Evolutionary conservation across 2,113 vertebrate species (phyloP).

Genomic region (Carassius carassius): DNA sequence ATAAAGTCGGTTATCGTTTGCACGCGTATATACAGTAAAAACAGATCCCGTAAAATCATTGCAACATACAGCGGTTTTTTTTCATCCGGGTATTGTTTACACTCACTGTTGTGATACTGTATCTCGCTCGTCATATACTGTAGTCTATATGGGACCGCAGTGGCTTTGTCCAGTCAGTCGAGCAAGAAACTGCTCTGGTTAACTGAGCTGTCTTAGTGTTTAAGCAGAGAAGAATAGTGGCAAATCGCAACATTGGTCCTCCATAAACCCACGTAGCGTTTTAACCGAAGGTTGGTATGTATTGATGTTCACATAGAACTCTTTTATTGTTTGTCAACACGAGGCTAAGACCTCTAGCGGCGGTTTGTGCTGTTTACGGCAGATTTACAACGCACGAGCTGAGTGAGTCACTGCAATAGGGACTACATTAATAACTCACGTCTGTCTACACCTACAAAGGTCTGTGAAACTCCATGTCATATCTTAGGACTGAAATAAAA

Average conservation of each 20-base stretch:
- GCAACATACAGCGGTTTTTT: not conserved
- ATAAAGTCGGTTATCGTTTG: not conserved
- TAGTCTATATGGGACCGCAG: not conserved
- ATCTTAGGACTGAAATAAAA: not conserved
- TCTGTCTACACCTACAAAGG: constrained; percentile 9
- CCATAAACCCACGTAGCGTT: not conserved
- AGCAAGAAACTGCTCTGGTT: not conserved
- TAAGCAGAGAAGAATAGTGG: not conserved
- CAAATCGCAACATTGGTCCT: constrained; percentile 21
- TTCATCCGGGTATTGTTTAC: constrained; percentile 34
- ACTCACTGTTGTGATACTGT: constrained; percentile 11
- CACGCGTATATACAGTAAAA: not conserved
- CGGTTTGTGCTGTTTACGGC: not conserved
- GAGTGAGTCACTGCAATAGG: constrained; percentile 32
- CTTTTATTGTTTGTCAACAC: constrained; percentile 44
- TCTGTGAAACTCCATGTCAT: not conserved
- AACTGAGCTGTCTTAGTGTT: constrained; percentile 5
- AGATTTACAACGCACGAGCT: constrained; percentile 28
- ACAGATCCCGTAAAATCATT: not conserved
- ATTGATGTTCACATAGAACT: constrained; percentile 39
- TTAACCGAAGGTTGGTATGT: not conserved
- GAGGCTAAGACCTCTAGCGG: constrained; percentile 48
- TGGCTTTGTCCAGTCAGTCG: constrained; percentile 6
- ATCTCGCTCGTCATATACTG: constrained; percentile 26
- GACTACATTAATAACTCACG: constrained; percentile 16